phyloP scores from a whole-genome alignment of 2,888 invertebrate genomes.

The Agrochola macilenta region DNA sequence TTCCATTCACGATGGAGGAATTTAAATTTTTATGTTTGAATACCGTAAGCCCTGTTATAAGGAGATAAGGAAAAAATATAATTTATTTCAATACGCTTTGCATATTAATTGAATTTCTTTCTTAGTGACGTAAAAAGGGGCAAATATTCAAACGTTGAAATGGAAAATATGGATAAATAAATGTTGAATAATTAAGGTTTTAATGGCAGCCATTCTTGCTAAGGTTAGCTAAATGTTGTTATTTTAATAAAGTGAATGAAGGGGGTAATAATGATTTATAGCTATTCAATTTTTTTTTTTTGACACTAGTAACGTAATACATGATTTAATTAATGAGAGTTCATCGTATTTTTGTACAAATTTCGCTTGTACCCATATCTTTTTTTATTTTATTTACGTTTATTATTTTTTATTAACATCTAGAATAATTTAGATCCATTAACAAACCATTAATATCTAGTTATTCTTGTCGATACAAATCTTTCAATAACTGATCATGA shows the following conservation, averaged over 20 bases:
- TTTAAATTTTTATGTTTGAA: constrained; percentile 65
- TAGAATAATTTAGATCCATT: too few relatives aligned
- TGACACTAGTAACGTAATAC: too few relatives aligned
- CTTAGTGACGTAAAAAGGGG: constrained; percentile 60
- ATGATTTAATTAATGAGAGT: background rate
- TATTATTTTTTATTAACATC: too few relatives aligned
- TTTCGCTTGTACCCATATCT: too few relatives aligned
- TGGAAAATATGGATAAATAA: constrained; percentile 46
- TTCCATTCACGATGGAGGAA: constrained; percentile 53
- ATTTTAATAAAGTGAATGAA: constrained; percentile 23
- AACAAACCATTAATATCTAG: too few relatives aligned
- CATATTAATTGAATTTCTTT: constrained; percentile 79
- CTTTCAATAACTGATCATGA: too few relatives aligned
- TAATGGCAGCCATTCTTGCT: constrained; percentile 12
- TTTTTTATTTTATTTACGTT: too few relatives aligned
- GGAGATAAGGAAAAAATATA: constrained; percentile 76
- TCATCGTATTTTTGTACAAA: background rate
- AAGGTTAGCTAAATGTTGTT: background rate
- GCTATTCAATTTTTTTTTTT: too few relatives aligned
- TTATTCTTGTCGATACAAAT: too few relatives aligned
- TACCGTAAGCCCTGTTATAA: constrained; percentile 66
- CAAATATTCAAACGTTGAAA: constrained; percentile 59
- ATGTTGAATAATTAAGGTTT: constrained; percentile 38
- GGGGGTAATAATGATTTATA: background rate
- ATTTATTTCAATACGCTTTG: constrained; percentile 78